These are phyloP conservation scores for Helobdella robusta DNA, from an alignment of 2,888 invertebrate genomes.

Conservation along the genomic window DNA sequence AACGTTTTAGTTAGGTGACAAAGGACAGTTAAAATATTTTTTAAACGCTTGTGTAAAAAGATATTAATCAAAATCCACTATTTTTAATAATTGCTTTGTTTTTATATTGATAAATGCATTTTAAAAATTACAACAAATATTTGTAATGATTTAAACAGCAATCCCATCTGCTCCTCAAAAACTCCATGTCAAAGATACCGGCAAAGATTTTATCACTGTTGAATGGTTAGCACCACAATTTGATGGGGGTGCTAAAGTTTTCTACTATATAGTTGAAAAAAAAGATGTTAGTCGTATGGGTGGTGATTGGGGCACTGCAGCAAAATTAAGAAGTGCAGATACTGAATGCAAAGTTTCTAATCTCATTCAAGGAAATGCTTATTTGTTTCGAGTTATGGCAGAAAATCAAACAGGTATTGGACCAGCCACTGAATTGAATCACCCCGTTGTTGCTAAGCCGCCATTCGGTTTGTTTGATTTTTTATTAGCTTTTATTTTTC, in stretches of 20 bases:
- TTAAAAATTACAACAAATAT: too few species aligned
- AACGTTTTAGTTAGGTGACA: too few species aligned
- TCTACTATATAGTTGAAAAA: slow-evolving; percentile 42
- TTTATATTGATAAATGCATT: too few species aligned
- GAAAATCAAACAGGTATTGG: slow-evolving; percentile 74
- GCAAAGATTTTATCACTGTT: slow-evolving; percentile 38
- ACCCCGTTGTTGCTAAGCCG: slow-evolving; percentile 55
- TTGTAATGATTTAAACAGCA: slow-evolving; percentile 30
- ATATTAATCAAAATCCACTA: too few species aligned
- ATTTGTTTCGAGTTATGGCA: slow-evolving; percentile 59
- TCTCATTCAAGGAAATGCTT: slow-evolving; percentile 64
- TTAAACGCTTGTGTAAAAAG: too few species aligned
- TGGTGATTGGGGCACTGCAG: slow-evolving; percentile 7
- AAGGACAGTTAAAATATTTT: too few species aligned
- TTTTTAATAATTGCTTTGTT: too few species aligned
- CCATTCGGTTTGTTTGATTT: slow-evolving; percentile 28
- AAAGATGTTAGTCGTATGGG: slow-evolving; percentile 34
- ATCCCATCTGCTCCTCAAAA: slow-evolving; percentile 32
- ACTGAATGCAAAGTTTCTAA: slow-evolving; percentile 60
- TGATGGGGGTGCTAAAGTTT: slow-evolving; percentile 44
- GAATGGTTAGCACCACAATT: slow-evolving; percentile 44
- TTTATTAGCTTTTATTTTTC: too few species aligned
- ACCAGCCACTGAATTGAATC: slow-evolving; percentile 66
- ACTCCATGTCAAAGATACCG: slow-evolving; percentile 29
- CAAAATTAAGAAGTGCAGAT: slow-evolving; percentile 13